Percentiles rank a stretch among this genome's conserved stretches.
Evolutionary conservation across 1,140 invertebrate genomes (phyloP).

Genomic region (Drosophila sucinea): DNA sequence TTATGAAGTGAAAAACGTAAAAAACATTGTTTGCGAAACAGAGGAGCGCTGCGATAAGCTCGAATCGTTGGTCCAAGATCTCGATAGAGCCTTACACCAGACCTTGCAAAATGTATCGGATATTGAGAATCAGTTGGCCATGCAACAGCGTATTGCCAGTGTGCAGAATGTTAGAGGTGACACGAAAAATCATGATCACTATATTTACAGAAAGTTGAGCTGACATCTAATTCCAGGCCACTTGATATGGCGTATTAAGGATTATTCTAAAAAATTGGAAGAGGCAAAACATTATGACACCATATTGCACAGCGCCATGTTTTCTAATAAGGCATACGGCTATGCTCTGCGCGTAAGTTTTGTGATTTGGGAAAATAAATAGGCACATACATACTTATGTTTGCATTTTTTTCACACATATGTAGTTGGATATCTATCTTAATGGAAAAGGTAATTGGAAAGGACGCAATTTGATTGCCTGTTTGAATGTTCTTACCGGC

Average conservation of each 20-base stretch:
- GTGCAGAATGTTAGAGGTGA: slow-evolving; percentile 73
- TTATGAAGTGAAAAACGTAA: slow-evolving; percentile 79
- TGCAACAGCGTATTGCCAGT: slow-evolving; percentile 68
- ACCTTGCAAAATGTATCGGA: slow-evolving; percentile 73
- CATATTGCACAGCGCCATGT: slow-evolving; percentile 86
- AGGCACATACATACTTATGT: background rate
- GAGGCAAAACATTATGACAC: slow-evolving; percentile 87
- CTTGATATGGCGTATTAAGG: slow-evolving; percentile 88
- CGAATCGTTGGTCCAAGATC: slow-evolving; percentile 40
- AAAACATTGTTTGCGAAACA: slow-evolving; percentile 79
- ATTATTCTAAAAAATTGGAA: slow-evolving; percentile 86
- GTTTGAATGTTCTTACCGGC: slow-evolving; percentile 86
- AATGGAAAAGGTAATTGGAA: slow-evolving; percentile 90
- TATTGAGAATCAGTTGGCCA: slow-evolving; percentile 75
- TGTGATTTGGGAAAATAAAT: background rate
- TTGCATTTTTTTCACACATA: slow-evolving; percentile 3
- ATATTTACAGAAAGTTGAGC: background rate
- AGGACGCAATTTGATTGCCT: slow-evolving; percentile 87
- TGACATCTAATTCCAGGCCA: slow-evolving; percentile 82
- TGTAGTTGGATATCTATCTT: slow-evolving; percentile 86
- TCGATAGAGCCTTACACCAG: slow-evolving; percentile 62
- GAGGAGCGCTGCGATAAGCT: slow-evolving; percentile 82
- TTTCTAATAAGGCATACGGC: slow-evolving; percentile 88
- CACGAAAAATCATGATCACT: background rate
- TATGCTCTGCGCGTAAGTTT: slow-evolving; percentile 87